phyloP scores from a whole-genome alignment of 2,888 invertebrate species.

The Scaptomyza caliginosa region DNA sequence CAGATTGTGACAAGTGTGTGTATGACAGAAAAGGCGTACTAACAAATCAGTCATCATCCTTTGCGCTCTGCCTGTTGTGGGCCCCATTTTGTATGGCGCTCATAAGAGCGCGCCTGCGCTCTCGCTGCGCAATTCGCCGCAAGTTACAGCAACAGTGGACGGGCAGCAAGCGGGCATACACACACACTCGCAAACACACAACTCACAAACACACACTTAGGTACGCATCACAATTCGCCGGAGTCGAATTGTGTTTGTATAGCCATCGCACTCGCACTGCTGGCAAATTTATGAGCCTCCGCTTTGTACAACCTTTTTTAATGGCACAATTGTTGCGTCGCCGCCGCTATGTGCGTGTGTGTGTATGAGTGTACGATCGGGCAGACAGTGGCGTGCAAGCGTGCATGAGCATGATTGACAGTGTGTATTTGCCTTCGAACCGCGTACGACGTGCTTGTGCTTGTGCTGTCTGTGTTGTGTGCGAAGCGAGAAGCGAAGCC shows the following conservation, averaged over 20 bases:
- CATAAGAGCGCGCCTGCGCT: constrained; percentile 68
- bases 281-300: constrained; percentile 59
- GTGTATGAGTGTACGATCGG: constrained; percentile 55
- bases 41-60: constrained; percentile 84
- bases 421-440: constrained; percentile 85
- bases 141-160: constrained; percentile 29
- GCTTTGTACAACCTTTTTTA: constrained; percentile 70
- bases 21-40: constrained; percentile 84
- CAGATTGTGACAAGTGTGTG: constrained; percentile 76
- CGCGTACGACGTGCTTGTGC: constrained; percentile 84
- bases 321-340: constrained; percentile 83
- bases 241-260: constrained; percentile 52
- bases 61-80: constrained; percentile 54
- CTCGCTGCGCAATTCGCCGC: constrained; percentile 59
- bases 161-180: constrained; percentile 10
- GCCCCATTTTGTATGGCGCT: constrained; percentile 61
- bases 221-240: constrained; percentile 48
- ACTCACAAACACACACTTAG: constrained; percentile 8
- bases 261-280: constrained; percentile 68
- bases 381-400: constrained; percentile 55
- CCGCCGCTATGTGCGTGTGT: constrained; percentile 37
- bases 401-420: constrained; percentile 74
- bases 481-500: constrained; percentile 71
- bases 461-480: constrained; percentile 77
- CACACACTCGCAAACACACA: constrained; percentile 3